Percentiles rank a stretch among this genome's conserved stretches.
phyloP scores from a whole-genome alignment of 2,888 invertebrate species.

The Hofmannophila pseudospretella region DNA sequence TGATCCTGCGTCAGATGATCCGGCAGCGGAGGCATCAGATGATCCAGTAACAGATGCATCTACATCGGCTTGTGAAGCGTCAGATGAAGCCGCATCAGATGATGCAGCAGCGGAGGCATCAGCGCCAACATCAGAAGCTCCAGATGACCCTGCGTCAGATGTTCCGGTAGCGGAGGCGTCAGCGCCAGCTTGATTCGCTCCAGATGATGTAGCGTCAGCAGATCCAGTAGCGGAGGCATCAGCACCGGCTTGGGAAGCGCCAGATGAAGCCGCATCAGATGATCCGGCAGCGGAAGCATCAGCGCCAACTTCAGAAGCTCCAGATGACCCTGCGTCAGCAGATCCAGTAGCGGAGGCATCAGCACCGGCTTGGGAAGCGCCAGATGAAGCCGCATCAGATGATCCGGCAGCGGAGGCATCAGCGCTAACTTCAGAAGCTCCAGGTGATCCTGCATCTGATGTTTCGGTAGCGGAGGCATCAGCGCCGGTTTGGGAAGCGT shows the following conservation, averaged over 20 bases:
- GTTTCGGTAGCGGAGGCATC: background rate
- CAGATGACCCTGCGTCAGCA: background rate
- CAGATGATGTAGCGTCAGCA: background rate
- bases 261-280: background rate
- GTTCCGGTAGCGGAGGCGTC: background rate
- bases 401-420: no score
- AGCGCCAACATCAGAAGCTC: background rate
- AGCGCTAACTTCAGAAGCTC: background rate
- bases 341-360: background rate
- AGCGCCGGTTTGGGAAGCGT: background rate
- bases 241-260: background rate
- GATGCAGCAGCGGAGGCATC: background rate
- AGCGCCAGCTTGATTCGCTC: background rate
- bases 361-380: background rate
- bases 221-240: background rate
- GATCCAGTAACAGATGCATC: background rate
- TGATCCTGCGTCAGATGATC: background rate
- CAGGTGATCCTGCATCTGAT: background rate
- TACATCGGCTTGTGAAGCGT: background rate
- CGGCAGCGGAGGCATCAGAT: background rate
- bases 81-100: background rate
- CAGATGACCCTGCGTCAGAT: background rate
- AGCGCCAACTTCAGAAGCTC: slow-evolving; percentile 1
- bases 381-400: slow-evolving; percentile 2
- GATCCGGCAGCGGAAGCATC: background rate